Base-by-base conservation (phyloP, 1,140 invertebrate genomes). In the Cydia fagiglandana region DNA sequence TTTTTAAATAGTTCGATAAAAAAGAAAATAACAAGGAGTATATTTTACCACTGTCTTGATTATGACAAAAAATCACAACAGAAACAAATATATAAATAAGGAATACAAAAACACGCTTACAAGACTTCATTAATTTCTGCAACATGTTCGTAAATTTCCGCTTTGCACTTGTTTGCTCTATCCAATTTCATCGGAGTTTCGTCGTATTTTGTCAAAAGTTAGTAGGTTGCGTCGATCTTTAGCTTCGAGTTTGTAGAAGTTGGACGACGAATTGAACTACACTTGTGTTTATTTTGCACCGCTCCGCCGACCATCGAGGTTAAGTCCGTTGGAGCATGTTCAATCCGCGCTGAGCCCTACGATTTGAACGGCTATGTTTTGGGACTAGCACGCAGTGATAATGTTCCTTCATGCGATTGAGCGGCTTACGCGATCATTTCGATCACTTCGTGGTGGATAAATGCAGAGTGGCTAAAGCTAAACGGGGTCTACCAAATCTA, bases 311-410 rank as follows among this genome's bases (percentile, higher is more conserved):
- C 20, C 24, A 70, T 70, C n/a, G 66, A 45, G 66, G 66, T 70
- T 70, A 68, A 70, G n/a, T 41, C 34, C n/a, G 7, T 9, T 34
- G 64, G 34, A 70, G 66, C 34, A 17, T 53, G 50, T 12, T 70
- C 34, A 70, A 70, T 70, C n/a, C 66, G 66, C 30, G n/a, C 34
- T 70, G 64, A 68, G 64, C n/a, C 30, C 17, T 68, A 34, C 64
- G 64, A 68, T 20, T 34, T 38, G 64, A 6, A 12, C 64, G 15
- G 30, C 17, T 2, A 10, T 61, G 56, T 61, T 61, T 61, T 24
- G 7, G 20, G 20, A 61, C 9, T 20, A 6, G 53, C n/a, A 61
- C 17, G 56, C 56, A 5, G 20, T 61, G 56, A 61, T 61, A 53
- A 53, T 53, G 56, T 10, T 20, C 56, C 56, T 20, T 9, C 56